Base-by-base conservation (phyloP, 2,797 vertebrate species). In the Furcifer pardalis region DNA sequence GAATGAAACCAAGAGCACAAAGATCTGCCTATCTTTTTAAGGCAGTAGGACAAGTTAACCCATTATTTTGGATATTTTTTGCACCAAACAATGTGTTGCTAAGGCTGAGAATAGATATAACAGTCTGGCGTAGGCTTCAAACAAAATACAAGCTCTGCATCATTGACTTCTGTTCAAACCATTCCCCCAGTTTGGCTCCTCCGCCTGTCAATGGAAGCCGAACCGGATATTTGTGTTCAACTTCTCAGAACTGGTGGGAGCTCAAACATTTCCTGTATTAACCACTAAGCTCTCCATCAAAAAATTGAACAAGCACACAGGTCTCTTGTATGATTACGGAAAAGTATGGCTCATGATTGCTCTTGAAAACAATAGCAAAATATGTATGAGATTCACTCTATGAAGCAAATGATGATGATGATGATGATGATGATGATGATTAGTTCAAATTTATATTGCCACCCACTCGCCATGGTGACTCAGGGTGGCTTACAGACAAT, bases 91-190 rank as follows among this genome's bases (percentile, higher is more conserved):
- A 90, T 91, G 90, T 92, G 84, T 90, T 93, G 88, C 93, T 89
- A 68, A 93, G 91, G 72, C 83, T 91, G 92, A 91, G 84, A 91
- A 87, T 85, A 85, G 90, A 90, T 92, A 90, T 87, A 94, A 92
- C 83, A 85, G 90, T 87, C 90, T 92, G 91, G 91, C 91, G 12
- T 62, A 59, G 25, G 62, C 84, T 91, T 92, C 82, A 87, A 91
- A 89, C 91, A 90, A 90, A 94, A 93, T 81, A 85, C 91, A 91
- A 90, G 79, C 84, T 91, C 90, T 92, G 90, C 85, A 86, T 92
- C 89, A 87, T 84, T 91, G 66, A 37, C 81, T 90, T 86, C 76
- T 88, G 27, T 81, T 37, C 65, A 79, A 93, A 86, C 77, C 83
- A 81, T 73, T 87, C 86, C 87, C 0, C 40, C n/a, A n/a, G 89